A percentile compares a stretch with the other conserved stretches of the same genome.
Conservation (phyloP, 23 tunicate genomes). For the Pegea sp. region DNA sequence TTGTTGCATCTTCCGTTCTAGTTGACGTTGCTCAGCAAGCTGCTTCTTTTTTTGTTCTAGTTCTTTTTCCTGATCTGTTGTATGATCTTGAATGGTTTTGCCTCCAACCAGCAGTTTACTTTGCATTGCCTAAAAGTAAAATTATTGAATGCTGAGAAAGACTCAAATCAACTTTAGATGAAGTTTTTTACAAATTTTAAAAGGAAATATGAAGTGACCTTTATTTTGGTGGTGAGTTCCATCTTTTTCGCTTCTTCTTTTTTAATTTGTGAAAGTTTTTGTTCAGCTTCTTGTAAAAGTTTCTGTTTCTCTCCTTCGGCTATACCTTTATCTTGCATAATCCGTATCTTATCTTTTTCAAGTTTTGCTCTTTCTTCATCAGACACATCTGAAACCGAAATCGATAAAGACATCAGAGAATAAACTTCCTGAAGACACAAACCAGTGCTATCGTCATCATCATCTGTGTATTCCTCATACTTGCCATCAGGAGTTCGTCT, state of each 20-base stretch:
- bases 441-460: too few relatives aligned
- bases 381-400: constrained; percentile 41
- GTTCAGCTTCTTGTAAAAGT: constrained; percentile 34
- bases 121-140: constrained; percentile 59
- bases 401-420: too few relatives aligned
- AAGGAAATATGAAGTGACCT: constrained; percentile 21
- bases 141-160: too few relatives aligned
- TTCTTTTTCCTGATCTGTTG: constrained; percentile 82
- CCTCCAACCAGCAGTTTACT: constrained; percentile 93
- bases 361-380: constrained; percentile 41
- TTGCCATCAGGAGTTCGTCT: too few relatives aligned
- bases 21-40: constrained; percentile 38
- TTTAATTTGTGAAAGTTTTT: constrained; percentile 34
- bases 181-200: too few relatives aligned
- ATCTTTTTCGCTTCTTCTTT: constrained; percentile 47
- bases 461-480: too few relatives aligned
- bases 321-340: constrained; percentile 61
- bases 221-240: constrained; percentile 41
- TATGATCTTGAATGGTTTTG: constrained; percentile 70
- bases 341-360: constrained; percentile 60
- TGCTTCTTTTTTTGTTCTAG: constrained; percentile 56
- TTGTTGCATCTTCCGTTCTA: constrained; percentile 82
- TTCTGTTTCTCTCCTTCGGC: constrained; percentile 75
- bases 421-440: too few relatives aligned
- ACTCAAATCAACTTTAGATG: too few relatives aligned